Conservation (phyloP, 2,888 invertebrate species). For the Drosophila ustulata region DNA sequence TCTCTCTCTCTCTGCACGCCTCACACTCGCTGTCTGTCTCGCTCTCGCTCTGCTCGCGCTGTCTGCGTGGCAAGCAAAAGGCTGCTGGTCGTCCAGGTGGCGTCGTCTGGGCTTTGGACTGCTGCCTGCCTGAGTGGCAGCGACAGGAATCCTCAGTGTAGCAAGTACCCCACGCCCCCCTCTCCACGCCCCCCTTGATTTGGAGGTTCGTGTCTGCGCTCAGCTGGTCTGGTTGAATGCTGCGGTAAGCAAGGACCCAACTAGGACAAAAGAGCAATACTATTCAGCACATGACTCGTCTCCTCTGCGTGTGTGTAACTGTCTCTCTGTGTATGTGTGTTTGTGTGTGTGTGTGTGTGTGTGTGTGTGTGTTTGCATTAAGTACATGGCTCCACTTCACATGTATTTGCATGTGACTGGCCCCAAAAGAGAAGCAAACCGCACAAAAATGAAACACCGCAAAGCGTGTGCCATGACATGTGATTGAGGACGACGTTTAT, state of each 20-base stretch:
- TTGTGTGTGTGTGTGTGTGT: conserved; percentile 20
- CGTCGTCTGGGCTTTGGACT: conserved; percentile 61
- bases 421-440: conserved; percentile 61
- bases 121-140: conserved; percentile 74
- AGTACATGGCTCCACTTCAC: conserved; percentile 60
- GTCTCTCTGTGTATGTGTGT: conserved; percentile 5
- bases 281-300: conserved; percentile 54
- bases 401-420: conserved; percentile 61
- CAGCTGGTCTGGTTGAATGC: conserved; percentile 49
- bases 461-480: conserved; percentile 79
- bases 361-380: conserved; percentile 55
- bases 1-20: neutral
- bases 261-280: conserved; percentile 80
- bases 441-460: conserved; percentile 76
- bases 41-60: neutral
- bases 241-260: conserved; percentile 74
- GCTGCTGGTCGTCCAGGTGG: conserved; percentile 66
- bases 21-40: neutral
- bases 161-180: conserved; percentile 2
- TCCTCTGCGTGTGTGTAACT: conserved; percentile 10
- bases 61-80: conserved; percentile 48
- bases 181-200: neutral
- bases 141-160: conserved; percentile 68
- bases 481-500: conserved; percentile 81
- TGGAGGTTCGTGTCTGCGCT: conserved; percentile 31